Evolutionary conservation across 2,113 vertebrate species (phyloP).

Genomic region (Nothocercus nigrocapillus): DNA sequence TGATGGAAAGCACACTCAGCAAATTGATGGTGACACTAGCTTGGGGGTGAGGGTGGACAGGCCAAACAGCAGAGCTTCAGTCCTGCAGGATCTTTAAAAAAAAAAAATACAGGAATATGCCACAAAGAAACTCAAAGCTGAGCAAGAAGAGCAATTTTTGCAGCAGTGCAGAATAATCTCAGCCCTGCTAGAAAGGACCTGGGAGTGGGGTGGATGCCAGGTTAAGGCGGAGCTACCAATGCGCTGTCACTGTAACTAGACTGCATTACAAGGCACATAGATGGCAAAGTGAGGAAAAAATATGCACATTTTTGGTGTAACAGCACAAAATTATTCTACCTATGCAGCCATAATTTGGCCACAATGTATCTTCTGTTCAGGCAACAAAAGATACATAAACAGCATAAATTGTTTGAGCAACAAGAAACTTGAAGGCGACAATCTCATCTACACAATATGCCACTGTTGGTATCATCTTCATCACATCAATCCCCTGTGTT

Average conservation of each 20-base stretch:
- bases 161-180: not conserved
- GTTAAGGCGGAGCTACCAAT: not conserved
- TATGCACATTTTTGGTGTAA: accelerated
- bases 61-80: not conserved
- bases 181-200: not conserved
- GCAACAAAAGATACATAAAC: no score
- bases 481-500: not conserved
- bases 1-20: slow-evolving; percentile 9
- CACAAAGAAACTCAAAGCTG: not conserved
- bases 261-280: not conserved
- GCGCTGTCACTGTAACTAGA: not conserved
- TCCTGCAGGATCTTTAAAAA: not conserved
- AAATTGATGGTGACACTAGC: not conserved
- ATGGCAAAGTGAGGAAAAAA: not conserved
- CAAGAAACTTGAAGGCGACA: not conserved
- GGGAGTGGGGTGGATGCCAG: not conserved
- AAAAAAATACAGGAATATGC: not conserved
- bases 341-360: not conserved
- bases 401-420: not conserved
- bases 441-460: not conserved
- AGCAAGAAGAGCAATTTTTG: not conserved
- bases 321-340: not conserved
- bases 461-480: not conserved
- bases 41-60: not conserved
- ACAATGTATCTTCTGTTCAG: not conserved